Base-by-base conservation (phyloP, 2,113 vertebrate genomes). In the Ciconia maguari region DNA sequence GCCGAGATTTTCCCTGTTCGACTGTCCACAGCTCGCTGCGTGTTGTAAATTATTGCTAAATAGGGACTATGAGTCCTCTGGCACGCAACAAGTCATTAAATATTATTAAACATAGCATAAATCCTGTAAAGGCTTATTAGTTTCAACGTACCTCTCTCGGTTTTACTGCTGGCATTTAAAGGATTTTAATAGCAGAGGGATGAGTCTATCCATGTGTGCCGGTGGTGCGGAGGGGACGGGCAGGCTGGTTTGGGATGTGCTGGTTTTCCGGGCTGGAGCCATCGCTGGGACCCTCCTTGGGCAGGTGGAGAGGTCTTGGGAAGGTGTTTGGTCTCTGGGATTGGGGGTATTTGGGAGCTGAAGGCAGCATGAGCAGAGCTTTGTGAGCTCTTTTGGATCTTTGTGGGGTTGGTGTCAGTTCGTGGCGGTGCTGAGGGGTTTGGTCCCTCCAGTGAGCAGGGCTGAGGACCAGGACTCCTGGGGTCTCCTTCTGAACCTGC, bases 41-140 rank as follows among this genome's bases (percentile, higher is more conserved):
- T 13, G 92, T 82, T 93, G 87, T 98, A 93, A 98, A 96, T 98
- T 95, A 94, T 70, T 74, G 94, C 82, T 78, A 54, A 96, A 90
- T 6, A 46, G 93, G 91, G 97, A 82, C 95, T 87, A n/a, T 36
- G 60, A 93, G 94, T 77, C 95, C 94, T 95, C 91, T 82, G 95
- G 90, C 94, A 77, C 55, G 30, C 89, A 51, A 82, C 75, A 69
- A 94, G 83, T 80, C 97, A 84, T 97, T 96, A 97, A 96, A 95
- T 77, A 38, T 96, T 96, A 96, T 97, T 95, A 97, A 98, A 87
- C 81, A 32, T 82, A 71, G 71, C 55, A 0, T 64, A 75, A 92
- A 77, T 96, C 91, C 96, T 90, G 94, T 62, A 92, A 97, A 95
- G 93, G 80, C 61, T 98, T 84, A 74, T 83, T 81, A 42, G 76